A percentile compares a stretch with the other conserved stretches of the same genome.
Evolutionary conservation across 2,888 invertebrate genomes (phyloP).

Genomic region (Leptinotarsa rubiginosa): DNA sequence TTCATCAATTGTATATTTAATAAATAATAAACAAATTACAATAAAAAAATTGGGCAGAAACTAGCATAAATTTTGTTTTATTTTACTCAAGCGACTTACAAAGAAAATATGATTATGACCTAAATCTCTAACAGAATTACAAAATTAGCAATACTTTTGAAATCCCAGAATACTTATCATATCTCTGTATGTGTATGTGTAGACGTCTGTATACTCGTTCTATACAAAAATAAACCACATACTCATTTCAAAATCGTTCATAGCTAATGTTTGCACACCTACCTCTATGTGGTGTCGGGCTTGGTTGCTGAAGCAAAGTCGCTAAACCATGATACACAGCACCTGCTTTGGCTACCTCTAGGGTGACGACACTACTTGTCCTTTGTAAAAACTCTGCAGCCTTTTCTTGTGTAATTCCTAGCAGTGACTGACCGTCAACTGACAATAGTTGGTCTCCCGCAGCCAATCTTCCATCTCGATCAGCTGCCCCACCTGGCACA

Average conservation of each 20-base stretch:
- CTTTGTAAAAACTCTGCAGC: conserved; percentile 96
- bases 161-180: conserved; percentile 41
- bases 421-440: conserved; percentile 91
- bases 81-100: not conserved
- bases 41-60: too few species aligned
- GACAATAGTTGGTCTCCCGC: conserved; percentile 97
- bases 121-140: not conserved
- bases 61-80: too few species aligned
- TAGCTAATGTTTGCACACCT: conserved; percentile 55
- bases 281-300: conserved; percentile 84
- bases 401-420: conserved; percentile 81
- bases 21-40: too few species aligned
- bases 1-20: too few species aligned
- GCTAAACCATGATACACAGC: conserved; percentile 97
- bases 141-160: conserved; percentile 18
- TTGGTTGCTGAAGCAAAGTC: conserved; percentile 90
- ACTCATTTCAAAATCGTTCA: not conserved
- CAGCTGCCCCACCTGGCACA: conserved; percentile 92
- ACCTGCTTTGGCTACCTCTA: conserved; percentile 98
- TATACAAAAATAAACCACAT: conserved; percentile 17
- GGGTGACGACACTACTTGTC: conserved; percentile 91
- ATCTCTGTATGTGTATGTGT: conserved; percentile 30
- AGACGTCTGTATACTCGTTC: conserved; percentile 40
- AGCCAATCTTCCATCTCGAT: conserved; percentile 92
- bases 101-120: not conserved